Evolutionary conservation across 2,888 invertebrate genomes (phyloP), one percentile per base, ranked within the genome.

Genomic region (Balanococcus diminutus): DNA sequence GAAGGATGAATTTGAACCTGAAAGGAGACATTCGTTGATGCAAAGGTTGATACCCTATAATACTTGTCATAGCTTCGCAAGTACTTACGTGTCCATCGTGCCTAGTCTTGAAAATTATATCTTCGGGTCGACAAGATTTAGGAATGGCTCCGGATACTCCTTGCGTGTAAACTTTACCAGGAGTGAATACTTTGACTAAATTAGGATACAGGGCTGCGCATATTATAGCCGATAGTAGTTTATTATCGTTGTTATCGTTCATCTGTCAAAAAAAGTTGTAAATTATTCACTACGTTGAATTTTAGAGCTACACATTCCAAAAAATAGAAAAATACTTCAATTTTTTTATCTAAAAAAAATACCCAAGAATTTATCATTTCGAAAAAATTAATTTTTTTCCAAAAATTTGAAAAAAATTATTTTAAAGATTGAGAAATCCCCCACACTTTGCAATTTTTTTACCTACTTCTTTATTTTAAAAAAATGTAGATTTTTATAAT

Each of bases 201-300:
- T 97, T 97, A 0, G 98, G 98, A 90, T 98, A 98, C 25, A 97
- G 91, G 0, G 98, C 97, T 1, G 97, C 97, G 89, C 96, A 96
- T 72, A 99, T 91, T 32, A 98, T 94, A 0, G 97, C 97, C 83
- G 94, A 92, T 25, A 96, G 89, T n/a, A 96, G 90, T 86, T 93
- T 92, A 87, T 93, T 92, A 88, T 95, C 96, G 5, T 94, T 94
- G 88, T 96, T 95, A 9, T 90, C 90, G 89, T 96, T 96, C 42
- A 95, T 91, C 91, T 94, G 90, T 2, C 87, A 92, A 91, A 86
- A 88, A 87, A 90, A n/a, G n/a, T n/a, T n/a, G n/a, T n/a, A n/a
- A n/a, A n/a, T n/a, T n/a, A n/a, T n/a, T n/a, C n/a, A n/a, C n/a
- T n/a, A n/a, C n/a, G n/a, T n/a, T n/a, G n/a, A n/a, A n/a, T n/a